Base-by-base conservation (phyloP, 2,797 vertebrate genomes). In the Xerus rutilus region DNA sequence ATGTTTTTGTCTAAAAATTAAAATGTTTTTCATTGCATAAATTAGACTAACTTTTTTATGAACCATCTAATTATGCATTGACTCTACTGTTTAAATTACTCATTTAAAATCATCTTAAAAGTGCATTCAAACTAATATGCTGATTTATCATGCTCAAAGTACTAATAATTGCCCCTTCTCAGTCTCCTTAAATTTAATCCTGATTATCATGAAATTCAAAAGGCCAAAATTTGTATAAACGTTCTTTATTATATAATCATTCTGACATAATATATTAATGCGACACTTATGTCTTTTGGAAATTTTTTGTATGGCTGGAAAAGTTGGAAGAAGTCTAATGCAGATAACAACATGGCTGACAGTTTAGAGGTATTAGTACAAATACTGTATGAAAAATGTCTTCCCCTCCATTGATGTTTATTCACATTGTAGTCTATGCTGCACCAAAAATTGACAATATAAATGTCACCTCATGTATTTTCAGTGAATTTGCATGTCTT, bases 41-140 rank as follows among this genome's bases (percentile, higher is more conserved):
- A 91, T 70, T 52, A 79, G 3, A 43, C 87, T 67, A 85, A 8
- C 39, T 86, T 74, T 25, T 94, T 52, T 49, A 23, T 67, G 45
- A 87, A 69, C 14, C 52, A 81, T 32, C 14, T 92, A 78, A 91
- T 82, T 57, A 73, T 45, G 25, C 32, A 84, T 28, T 59, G 47
- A 92, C 2, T 52, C 23, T 91, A 28, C 3, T 49, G 9, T 78
- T 89, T 17, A 87, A 95, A 87, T 84, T 62, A 65, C 3, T 67
- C 47, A 94, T 86, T 94, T 85, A 88, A 95, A 94, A 92, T 43
- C 18, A 94, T n/a, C 52, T 87, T 47, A 86, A 89, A 94, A 94
- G 45, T 15, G 70, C 88, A 21, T 69, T 95, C 43, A 94, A 9
- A 57, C 5, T 35, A 85, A 67, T 39, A 49, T 21, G 49, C 43